Base-by-base conservation (phyloP, 2,888 invertebrate genomes). In the Sesamia inferens region DNA sequence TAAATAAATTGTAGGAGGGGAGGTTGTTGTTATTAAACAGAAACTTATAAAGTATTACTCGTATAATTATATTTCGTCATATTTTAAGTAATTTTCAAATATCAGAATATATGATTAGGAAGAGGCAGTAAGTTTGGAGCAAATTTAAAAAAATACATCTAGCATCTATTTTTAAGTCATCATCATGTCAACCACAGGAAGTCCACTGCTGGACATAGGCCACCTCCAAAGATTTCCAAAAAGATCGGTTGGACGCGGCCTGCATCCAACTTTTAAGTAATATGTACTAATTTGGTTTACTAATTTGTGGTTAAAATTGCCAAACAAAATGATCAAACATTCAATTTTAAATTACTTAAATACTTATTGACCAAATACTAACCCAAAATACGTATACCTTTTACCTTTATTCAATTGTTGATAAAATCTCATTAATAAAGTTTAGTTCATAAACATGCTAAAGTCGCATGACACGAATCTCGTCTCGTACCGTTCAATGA, bases 401-500 rank as follows among this genome's bases (percentile, higher is more conserved):
- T 55, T 13, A 31, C 2, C 8, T 61, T 61, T n/a, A 19, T 2
- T 11, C 10, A 16, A 16, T 44, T 44, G 6, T 11, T 62, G 16
- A 44, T 10, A 44, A 63, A 16, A 6, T 11, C 22, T 63, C 5
- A 19, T 39, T 31, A 11, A 62, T 16, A 47, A 16, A 47, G 19
- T 19, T 31, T 10, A 11, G 3, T 11, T n/a, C n/a, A 31, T 13
- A 24, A 24, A 24, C 11, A 1, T 4, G 6, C 14, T 62, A 47
- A 55, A 47, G 0, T 16, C 10, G 8, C 10, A 31, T 11, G 47
- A 48, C 6, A 39, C 4, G 44, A 68, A 77, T 72, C 24, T 67
- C 91, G 90, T 91, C 65, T 61, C 90, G 89, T 80, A 63, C 48
- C 4, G 0, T 55, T 66, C 85, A 91, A 86, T 79, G 93, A 82